Evolutionary conservation across 2,797 vertebrate genomes (phyloP).

Genomic region (Tauraco hartlaubi): DNA sequence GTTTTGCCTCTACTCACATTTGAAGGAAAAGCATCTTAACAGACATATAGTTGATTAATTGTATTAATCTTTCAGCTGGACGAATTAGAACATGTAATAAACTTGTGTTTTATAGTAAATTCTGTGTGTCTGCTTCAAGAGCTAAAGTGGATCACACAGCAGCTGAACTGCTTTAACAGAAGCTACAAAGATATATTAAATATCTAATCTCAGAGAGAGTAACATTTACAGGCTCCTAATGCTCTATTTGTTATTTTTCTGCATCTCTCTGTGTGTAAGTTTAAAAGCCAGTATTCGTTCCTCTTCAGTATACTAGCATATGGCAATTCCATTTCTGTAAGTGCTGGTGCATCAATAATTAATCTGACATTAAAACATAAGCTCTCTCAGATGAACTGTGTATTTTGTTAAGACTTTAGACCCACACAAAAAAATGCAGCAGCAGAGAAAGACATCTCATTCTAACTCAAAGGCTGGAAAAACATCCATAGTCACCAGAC

Average conservation of each 20-base stretch:
- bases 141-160: background rate
- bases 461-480: background rate
- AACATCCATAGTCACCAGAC: background rate
- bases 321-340: background rate
- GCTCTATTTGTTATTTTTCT: background rate
- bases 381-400: background rate
- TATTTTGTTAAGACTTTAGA: background rate
- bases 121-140: background rate
- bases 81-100: background rate
- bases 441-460: background rate
- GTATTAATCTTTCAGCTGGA: background rate
- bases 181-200: background rate
- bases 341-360: background rate
- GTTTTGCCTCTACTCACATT: background rate
- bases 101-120: background rate
- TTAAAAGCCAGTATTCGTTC: background rate
- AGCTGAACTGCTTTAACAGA: background rate
- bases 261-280: background rate
- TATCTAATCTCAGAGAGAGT: background rate
- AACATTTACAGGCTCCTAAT: background rate
- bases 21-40: background rate
- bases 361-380: background rate
- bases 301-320: background rate
- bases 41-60: background rate
- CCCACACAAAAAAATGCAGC: background rate